phyloP scores from a whole-genome alignment of 2,797 vertebrate genomes.

The Melanogrammus aeglefinus region DNA sequence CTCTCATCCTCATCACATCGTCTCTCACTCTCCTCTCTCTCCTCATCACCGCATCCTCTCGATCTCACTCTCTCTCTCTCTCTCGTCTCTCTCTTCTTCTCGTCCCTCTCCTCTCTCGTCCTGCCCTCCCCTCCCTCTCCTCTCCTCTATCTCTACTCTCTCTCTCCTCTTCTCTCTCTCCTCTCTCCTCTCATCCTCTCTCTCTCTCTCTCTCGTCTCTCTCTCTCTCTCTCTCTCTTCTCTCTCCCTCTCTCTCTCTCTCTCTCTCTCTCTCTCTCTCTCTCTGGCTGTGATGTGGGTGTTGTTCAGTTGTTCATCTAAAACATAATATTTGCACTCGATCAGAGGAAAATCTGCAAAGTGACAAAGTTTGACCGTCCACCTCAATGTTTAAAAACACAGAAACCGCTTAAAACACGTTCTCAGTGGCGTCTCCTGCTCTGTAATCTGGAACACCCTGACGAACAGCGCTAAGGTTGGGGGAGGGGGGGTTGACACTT shows the following conservation, averaged over 20 bases:
- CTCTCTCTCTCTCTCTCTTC: constrained; percentile 4
- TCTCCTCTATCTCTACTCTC: background rate
- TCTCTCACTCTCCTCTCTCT: constrained; percentile 25
- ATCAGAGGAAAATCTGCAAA: background rate
- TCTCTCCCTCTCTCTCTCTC: constrained; percentile 10
- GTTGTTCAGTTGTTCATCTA: background rate
- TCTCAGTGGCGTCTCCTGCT: background rate
- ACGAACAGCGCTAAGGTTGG: background rate
- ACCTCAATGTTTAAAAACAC: background rate
- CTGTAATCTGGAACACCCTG: background rate
- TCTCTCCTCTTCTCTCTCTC: too few relatives aligned
- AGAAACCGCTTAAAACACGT: background rate
- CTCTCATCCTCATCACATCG: too few relatives aligned
- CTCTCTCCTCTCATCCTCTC: background rate
- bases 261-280: constrained; percentile 30
- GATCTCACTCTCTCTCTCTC: background rate
- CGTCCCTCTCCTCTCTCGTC: constrained; percentile 33
- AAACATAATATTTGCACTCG: background rate
- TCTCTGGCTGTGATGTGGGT: background rate
- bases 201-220: background rate
- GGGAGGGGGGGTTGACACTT: background rate
- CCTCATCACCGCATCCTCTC: too few relatives aligned
- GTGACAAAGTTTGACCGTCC: background rate
- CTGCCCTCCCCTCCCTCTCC: constrained; percentile 10
- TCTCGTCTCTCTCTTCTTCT: constrained; percentile 11